Evolutionary conservation across 2,888 invertebrate genomes (phyloP), one percentile per base, ranked within the genome.

Genomic region (Ennomos fuscantarius): DNA sequence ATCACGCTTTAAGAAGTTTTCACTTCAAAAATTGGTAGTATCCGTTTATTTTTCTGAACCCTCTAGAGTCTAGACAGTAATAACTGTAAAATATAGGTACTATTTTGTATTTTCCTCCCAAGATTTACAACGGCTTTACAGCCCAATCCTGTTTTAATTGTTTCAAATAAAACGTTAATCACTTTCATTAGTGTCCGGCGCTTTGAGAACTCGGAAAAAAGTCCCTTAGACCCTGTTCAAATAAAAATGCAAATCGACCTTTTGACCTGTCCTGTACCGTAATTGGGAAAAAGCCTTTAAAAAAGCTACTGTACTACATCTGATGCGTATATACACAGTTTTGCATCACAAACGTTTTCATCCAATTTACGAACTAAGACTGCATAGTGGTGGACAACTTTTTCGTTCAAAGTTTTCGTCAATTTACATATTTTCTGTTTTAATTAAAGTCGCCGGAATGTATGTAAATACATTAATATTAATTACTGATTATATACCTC

Each of bases 201-300:
- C 61, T 62, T 48, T 43, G 51, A 68, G 67, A 70, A 61, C 45
- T 62, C 56, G 63, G 63, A 67, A 69, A 65, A 66, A 66, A 65
- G 66, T 72, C 73, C 74, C 72, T 76, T 74, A 65, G 66, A 72
- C 69, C 66, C 71, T 63, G 68, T 68, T 72, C 69, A 74, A 84
- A 88, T 88, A 82, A 87, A 87, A 85, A 88, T 89, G 89, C 82
- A 79, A 89, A 89, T 88, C 68, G 66, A 68, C 77, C 82, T 84
- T 73, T 85, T 82, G 82, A 82, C 73, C 76, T 70, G 69, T 69
- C 67, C 77, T 73, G 73, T 69, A 62, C 65, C 60, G 78, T 86
- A 87, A 87, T 86, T 84, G 78, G 76, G 73, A 81, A 80, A 81
- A 77, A 79, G 56, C 63, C 70, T 74, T 60, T 61, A 72, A 68